phyloP scores from a whole-genome alignment of 2,113 vertebrate species.

The Pseudopodoces humilis region DNA sequence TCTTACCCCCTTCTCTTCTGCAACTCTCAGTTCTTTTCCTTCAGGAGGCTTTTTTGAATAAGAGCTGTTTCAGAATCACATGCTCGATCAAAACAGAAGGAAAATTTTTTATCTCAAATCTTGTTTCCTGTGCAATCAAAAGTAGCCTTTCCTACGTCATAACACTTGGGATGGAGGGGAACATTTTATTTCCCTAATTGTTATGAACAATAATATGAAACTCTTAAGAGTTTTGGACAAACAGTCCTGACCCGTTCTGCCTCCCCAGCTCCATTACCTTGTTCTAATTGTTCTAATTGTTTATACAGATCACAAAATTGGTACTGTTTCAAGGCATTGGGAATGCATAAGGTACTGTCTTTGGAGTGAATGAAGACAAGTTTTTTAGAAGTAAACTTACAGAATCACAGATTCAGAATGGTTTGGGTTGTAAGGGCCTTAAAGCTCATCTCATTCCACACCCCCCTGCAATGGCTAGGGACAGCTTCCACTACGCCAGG shows the following conservation, averaged over 20 bases:
- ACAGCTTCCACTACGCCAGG: background rate
- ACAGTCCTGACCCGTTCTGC: background rate
- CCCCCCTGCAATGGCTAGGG: background rate
- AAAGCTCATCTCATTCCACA: background rate
- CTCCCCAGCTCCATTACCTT: background rate
- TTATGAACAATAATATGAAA: background rate
- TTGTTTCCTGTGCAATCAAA: conserved; percentile 10
- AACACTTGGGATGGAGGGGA: background rate
- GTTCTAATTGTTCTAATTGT: background rate
- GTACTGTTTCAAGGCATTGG: background rate
- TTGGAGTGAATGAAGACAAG: background rate
- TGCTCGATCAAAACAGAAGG: background rate
- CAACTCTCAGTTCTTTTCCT: background rate
- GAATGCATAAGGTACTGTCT: background rate
- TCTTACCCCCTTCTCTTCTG: background rate
- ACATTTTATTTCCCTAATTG: background rate
- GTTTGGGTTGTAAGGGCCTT: background rate
- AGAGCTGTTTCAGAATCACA: background rate
- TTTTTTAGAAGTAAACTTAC: background rate
- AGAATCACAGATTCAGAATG: background rate
- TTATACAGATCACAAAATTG: background rate
- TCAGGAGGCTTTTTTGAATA: background rate
- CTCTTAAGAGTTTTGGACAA: background rate
- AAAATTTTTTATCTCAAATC: background rate
- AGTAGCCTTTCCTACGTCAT: background rate